Percentiles rank a stretch among this genome's conserved stretches.
Evolutionary conservation across 2,888 invertebrate genomes (phyloP).

Genomic region (Lasioglossum villosulum): DNA sequence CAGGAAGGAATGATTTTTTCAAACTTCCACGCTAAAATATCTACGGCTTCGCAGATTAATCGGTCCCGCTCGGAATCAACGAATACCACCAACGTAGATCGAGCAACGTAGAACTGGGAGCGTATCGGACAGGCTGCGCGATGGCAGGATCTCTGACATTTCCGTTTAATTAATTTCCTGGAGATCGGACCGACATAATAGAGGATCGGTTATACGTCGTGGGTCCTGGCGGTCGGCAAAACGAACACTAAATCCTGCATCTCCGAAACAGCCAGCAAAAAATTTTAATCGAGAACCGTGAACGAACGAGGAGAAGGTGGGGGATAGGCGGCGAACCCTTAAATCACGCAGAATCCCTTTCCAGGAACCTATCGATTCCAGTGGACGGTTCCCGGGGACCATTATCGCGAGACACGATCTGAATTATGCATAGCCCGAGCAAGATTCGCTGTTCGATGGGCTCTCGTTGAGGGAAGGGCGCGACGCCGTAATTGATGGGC

Average conservation of each 20-base stretch:
- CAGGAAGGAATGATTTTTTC: background rate
- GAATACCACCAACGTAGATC: slow-evolving; percentile 16
- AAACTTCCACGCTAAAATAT: background rate
- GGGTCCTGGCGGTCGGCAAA: slow-evolving; percentile 19
- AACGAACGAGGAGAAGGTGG: background rate
- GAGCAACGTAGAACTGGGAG: background rate
- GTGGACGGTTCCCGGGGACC: slow-evolving; percentile 32
- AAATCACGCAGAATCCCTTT: slow-evolving; percentile 62
- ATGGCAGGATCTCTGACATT: background rate
- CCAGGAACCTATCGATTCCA: slow-evolving; percentile 68
- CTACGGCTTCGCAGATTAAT: background rate
- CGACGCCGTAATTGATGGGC: slow-evolving; percentile 69
- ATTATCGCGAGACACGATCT: slow-evolving; percentile 66
- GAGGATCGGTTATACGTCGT: background rate
- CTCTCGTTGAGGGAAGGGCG: slow-evolving; percentile 43
- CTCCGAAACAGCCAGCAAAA: slow-evolving; percentile 33
- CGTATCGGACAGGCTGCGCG: background rate
- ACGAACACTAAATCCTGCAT: slow-evolving; percentile 1
- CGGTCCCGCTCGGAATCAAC: background rate
- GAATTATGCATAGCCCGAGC: slow-evolving; percentile 65
- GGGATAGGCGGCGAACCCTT: slow-evolving; percentile 41
- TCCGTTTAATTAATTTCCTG: slow-evolving; percentile 27
- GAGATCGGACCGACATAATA: background rate
- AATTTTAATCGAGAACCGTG: slow-evolving; percentile 56
- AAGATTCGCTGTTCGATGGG: slow-evolving; percentile 50